Conservation (phyloP, 1,140 invertebrate species). For the Apis laboriosa region DNA sequence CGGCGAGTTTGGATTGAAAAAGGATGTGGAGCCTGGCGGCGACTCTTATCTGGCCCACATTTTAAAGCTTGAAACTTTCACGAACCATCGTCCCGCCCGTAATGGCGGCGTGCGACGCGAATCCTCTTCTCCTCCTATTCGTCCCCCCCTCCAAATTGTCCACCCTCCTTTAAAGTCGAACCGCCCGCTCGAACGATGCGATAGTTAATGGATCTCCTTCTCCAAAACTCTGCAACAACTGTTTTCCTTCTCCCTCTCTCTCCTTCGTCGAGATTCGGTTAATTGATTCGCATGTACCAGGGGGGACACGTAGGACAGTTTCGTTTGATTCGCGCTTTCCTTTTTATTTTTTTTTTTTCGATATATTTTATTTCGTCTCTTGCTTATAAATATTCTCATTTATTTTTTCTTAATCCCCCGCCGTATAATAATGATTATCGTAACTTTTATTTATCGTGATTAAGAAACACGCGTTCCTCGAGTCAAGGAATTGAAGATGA, state of each 20-base stretch:
- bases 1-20: constrained; percentile 65
- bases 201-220: neutral
- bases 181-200: neutral
- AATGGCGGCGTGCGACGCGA: constrained; percentile 47
- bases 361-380: no score
- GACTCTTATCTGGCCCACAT: constrained; percentile 68
- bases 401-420: no score
- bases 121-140: constrained; percentile 24
- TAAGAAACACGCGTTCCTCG: no score
- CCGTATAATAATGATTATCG: no score
- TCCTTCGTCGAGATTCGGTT: neutral
- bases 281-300: neutral
- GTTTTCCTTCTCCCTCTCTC: neutral
- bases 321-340: neutral
- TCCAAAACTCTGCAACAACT: neutral
- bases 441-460: no score
- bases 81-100: constrained; percentile 36
- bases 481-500: no score
- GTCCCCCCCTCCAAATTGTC: constrained; percentile 14
- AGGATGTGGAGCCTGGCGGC: constrained; percentile 57
- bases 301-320: no score
- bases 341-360: no score
- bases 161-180: neutral
- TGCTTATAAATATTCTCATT: no score
- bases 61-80: constrained; percentile 60